These are phyloP conservation scores for Scomber colias DNA, from an alignment of 2,113 vertebrate species.

Conservation along the genomic window DNA sequence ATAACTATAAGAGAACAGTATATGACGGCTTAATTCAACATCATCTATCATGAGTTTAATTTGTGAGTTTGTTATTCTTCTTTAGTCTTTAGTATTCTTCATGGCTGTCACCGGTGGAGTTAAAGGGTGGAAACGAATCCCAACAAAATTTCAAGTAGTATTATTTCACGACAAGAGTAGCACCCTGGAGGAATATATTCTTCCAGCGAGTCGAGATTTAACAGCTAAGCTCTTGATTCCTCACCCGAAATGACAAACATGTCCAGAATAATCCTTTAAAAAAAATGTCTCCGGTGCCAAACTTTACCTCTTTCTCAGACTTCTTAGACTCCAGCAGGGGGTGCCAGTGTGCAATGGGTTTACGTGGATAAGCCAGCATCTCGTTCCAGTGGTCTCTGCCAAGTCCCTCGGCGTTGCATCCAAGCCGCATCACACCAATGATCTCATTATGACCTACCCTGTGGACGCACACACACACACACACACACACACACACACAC, in stretches of 20 bases:
- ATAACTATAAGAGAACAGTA: too few species aligned
- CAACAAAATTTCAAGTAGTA: too few species aligned
- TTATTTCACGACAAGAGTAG: too few species aligned
- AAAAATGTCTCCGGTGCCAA: background rate
- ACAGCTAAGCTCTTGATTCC: too few species aligned
- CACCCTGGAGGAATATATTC: too few species aligned
- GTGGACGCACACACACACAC: constrained; percentile 41
- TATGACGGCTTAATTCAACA: too few species aligned
- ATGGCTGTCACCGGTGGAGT: too few species aligned
- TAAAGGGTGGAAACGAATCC: too few species aligned
- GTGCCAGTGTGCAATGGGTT: constrained; percentile 99
- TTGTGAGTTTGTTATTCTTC: too few species aligned
- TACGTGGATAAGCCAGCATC: constrained; percentile 97
- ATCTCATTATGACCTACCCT: constrained; percentile 99
- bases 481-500: background rate
- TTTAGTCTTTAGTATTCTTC: too few species aligned
- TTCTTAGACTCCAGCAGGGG: constrained; percentile 96
- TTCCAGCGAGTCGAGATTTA: too few species aligned
- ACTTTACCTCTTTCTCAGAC: constrained; percentile 95
- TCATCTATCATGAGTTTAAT: too few species aligned
- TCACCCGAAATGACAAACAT: background rate
- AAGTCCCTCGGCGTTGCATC: constrained; percentile 91
- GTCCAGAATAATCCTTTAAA: background rate
- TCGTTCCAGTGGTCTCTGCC: constrained; percentile 99
- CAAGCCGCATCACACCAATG: constrained; percentile 94